These are phyloP conservation scores for Ectropis grisescens DNA, from an alignment of 1,140 invertebrate genomes.

Conservation along the genomic window DNA sequence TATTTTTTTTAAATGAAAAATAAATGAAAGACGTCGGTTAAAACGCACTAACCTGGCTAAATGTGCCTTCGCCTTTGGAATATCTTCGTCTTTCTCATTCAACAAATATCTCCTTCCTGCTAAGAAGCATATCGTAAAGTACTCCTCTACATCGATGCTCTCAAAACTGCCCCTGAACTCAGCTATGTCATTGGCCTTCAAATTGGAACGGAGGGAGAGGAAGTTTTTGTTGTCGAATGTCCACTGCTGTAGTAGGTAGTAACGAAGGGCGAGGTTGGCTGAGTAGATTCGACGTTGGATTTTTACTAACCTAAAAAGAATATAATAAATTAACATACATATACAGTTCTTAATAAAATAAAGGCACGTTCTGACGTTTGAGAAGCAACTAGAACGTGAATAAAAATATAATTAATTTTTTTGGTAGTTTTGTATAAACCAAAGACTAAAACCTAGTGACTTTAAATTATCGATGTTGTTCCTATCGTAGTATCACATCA, in stretches of 20 bases:
- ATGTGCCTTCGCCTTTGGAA: constrained; percentile 54
- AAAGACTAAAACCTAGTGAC: no score
- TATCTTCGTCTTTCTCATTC: constrained; percentile 69
- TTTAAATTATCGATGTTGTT: no score
- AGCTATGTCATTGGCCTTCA: constrained; percentile 75
- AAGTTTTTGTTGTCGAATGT: constrained; percentile 84
- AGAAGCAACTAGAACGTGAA: no score
- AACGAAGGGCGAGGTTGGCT: constrained; percentile 81
- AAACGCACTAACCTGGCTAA: constrained; percentile 70
- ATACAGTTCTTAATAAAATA: no score
- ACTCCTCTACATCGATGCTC: constrained; percentile 55
- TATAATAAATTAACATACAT: not conserved
- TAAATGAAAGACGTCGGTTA: no score
- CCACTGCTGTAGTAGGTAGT: constrained; percentile 89
- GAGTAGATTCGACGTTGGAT: constrained; percentile 85
- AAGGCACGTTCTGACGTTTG: no score
- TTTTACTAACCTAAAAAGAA: constrained; percentile 77
- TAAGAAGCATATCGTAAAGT: constrained; percentile 66
- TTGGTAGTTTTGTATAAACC: no score
- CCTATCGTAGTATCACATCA: no score
- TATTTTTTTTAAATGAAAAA: no score
- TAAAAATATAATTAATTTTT: no score
- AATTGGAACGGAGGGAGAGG: constrained; percentile 69
- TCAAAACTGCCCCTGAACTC: constrained; percentile 75
- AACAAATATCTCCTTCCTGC: constrained; percentile 73